Evolutionary conservation across 2,113 vertebrate species (phyloP).

Genomic region (Leptobrachium ailaonicum): DNA sequence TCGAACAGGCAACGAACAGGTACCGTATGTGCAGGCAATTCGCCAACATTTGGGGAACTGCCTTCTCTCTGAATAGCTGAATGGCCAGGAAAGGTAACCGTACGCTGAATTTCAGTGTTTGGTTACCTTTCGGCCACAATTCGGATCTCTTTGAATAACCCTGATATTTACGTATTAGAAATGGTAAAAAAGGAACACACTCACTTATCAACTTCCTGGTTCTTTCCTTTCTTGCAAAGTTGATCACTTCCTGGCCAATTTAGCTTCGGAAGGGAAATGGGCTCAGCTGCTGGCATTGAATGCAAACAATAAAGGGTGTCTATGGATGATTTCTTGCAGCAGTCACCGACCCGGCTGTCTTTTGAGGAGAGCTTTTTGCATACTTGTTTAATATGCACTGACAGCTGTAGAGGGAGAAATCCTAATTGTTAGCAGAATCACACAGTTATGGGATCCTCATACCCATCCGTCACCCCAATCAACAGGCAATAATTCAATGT

Average conservation of each 20-base stretch:
- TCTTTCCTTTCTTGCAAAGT: slow-evolving; percentile 32
- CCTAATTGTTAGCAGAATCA: background rate
- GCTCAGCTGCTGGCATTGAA: slow-evolving; percentile 24
- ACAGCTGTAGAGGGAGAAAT: slow-evolving; percentile 53
- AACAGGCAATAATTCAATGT: no score
- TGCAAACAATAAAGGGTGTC: slow-evolving; percentile 58
- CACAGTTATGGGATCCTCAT: background rate
- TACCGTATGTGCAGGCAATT: no score
- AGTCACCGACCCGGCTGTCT: slow-evolving; percentile 54
- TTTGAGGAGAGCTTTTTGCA: slow-evolving; percentile 52
- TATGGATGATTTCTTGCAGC: slow-evolving; percentile 60
- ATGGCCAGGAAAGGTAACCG: no score
- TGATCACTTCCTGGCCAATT: slow-evolving; percentile 7
- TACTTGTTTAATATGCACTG: slow-evolving; percentile 56
- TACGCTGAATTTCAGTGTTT: no score
- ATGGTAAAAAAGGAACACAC: slow-evolving; percentile 4
- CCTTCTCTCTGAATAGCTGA: no score
- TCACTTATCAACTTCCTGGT: slow-evolving; percentile 33
- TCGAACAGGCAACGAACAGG: no score
- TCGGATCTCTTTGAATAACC: no score
- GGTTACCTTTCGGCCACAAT: no score
- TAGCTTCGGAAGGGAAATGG: background rate
- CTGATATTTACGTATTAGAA: no score
- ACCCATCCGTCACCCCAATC: no score
- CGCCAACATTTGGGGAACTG: no score